phyloP scores from a whole-genome alignment of 2,797 vertebrate genomes.

The Ammospiza maritima region DNA sequence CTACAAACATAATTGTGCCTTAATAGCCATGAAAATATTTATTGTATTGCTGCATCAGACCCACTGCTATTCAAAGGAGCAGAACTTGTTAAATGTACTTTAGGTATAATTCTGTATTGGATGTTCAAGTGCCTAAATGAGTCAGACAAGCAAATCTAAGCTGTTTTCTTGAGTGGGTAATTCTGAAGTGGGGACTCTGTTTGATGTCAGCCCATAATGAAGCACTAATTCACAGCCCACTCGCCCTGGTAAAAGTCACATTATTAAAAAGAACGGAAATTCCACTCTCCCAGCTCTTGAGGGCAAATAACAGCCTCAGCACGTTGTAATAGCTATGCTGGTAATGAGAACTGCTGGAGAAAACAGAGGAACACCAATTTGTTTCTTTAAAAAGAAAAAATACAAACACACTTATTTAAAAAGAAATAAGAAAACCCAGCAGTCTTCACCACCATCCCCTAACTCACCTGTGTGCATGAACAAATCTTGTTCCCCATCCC shows the following conservation, averaged over 20 bases:
- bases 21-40: background rate
- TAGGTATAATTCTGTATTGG: background rate
- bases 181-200: slow-evolving; percentile 3
- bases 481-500: background rate
- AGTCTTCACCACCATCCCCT: background rate
- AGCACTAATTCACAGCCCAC: slow-evolving; percentile 13
- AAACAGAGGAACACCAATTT: background rate
- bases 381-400: background rate
- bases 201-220: background rate
- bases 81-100: slow-evolving; percentile 6
- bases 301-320: background rate
- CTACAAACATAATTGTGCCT: slow-evolving; percentile 8
- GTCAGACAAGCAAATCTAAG: slow-evolving; percentile 21
- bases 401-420: no score
- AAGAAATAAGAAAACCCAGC: no score
- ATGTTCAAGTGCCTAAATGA: slow-evolving; percentile 38
- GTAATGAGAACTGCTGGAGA: background rate
- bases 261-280: background rate
- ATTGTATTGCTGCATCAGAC: background rate
- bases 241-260: background rate
- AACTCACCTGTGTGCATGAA: fast-evolving
- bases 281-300: background rate
- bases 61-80: background rate
- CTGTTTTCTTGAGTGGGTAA: slow-evolving; percentile 6
- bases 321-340: background rate